Conservation (phyloP, 2,113 vertebrate species). For the Nettapus auritus region DNA sequence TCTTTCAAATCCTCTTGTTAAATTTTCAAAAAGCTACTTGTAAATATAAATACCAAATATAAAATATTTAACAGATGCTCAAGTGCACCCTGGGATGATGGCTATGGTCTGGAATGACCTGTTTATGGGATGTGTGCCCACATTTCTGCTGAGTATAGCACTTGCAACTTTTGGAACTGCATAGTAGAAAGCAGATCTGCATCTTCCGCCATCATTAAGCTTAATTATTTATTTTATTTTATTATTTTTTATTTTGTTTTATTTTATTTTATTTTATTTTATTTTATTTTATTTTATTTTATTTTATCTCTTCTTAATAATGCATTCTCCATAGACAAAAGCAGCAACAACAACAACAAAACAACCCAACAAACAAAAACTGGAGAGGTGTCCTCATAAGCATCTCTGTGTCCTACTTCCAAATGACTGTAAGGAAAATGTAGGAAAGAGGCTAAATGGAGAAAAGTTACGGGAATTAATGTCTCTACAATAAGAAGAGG, state of each 20-base stretch:
- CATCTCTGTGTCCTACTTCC: not conserved
- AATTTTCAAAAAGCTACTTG: constrained; percentile 25
- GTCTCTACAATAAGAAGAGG: not conserved
- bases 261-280: not conserved
- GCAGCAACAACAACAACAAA: too few species aligned
- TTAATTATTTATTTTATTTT: not conserved
- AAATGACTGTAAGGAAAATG: not conserved
- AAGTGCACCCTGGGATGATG: constrained; percentile 39
- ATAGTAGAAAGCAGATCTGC: not conserved
- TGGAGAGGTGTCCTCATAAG: not conserved
- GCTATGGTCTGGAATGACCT: constrained; percentile 15
- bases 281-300: not conserved
- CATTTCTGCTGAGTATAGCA: constrained; percentile 13
- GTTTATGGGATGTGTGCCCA: not conserved
- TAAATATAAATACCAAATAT: constrained; percentile 26
- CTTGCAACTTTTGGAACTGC: constrained; percentile 19
- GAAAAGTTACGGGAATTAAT: not conserved
- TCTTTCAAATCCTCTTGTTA: constrained; percentile 11
- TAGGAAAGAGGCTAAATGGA: not conserved
- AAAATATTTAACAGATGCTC: constrained; percentile 61
- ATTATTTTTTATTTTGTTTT: not conserved
- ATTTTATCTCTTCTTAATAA: not conserved
- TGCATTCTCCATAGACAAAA: not conserved
- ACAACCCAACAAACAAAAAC: not conserved
- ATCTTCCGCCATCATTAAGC: not conserved